A percentile compares a stretch with the other conserved stretches of the same genome.
Conservation (phyloP, 2,888 invertebrate species). For the Odiellus spinosus region DNA sequence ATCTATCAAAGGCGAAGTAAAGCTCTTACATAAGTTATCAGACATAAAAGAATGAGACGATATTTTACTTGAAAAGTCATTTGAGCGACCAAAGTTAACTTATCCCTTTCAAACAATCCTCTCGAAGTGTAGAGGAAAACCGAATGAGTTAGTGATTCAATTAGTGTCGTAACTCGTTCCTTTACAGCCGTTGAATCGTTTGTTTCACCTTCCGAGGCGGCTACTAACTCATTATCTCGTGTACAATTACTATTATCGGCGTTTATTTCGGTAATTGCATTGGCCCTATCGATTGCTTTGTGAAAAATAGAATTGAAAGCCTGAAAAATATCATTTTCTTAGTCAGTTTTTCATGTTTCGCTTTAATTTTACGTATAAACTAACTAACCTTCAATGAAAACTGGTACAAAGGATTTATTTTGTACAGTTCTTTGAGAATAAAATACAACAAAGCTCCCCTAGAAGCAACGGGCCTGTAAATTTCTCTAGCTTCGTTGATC, state of each 20-base stretch:
- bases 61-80: conserved; percentile 92
- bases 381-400: conserved; percentile 70
- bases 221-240: too few relatives aligned
- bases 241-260: too few relatives aligned
- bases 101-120: conserved; percentile 89
- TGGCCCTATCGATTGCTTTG: conserved; percentile 80
- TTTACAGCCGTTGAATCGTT: conserved; percentile 50
- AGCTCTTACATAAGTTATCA: too few relatives aligned
- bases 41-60: too few relatives aligned
- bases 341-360: neutral
- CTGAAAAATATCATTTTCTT: conserved; percentile 35
- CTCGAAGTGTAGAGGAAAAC: conserved; percentile 88
- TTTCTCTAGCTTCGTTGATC: conserved; percentile 84
- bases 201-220: too few relatives aligned
- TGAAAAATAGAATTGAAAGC: conserved; percentile 96
- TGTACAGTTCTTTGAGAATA: conserved; percentile 83
- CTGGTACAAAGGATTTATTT: conserved; percentile 92
- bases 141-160: conserved; percentile 84
- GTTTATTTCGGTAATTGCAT: conserved; percentile 33
- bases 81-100: conserved; percentile 86
- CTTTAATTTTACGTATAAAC: neutral
- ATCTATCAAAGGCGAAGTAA: too few relatives aligned
- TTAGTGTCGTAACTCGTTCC: conserved; percentile 65
- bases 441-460: conserved; percentile 86
- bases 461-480: conserved; percentile 79